Conservation (phyloP, 1,140 invertebrate species). For the Caenorhabditis remanei region DNA sequence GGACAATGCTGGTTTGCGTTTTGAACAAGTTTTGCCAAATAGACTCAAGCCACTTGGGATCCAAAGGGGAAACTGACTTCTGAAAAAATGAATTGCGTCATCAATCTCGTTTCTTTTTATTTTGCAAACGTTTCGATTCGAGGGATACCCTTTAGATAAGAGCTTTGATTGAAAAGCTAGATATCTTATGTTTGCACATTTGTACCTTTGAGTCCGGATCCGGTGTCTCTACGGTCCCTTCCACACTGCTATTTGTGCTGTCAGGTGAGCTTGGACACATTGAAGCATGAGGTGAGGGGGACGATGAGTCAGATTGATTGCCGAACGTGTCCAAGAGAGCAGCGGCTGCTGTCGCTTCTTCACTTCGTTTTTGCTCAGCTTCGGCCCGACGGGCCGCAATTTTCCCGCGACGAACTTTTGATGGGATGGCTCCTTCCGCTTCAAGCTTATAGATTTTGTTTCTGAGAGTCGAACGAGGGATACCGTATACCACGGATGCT, state of each 20-base stretch:
- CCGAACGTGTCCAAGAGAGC: conserved; percentile 44
- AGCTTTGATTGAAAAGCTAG: too few species aligned
- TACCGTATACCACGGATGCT: conserved; percentile 92
- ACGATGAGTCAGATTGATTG: conserved; percentile 47
- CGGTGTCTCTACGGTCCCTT: conserved; percentile 3
- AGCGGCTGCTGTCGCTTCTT: conserved; percentile 4
- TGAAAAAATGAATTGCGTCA: neutral
- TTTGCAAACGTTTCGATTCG: too few species aligned
- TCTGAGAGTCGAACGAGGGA: conserved; percentile 91
- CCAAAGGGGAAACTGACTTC: conserved; percentile 36
- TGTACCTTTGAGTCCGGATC: neutral
- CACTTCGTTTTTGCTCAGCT: conserved; percentile 24
- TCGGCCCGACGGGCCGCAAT: conserved; percentile 30
- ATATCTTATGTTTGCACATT: too few species aligned
- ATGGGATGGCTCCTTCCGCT: conserved; percentile 80
- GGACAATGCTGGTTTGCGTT: neutral
- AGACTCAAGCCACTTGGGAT: conserved; percentile 43
- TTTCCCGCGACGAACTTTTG: conserved; percentile 48
- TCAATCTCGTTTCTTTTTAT: neutral
- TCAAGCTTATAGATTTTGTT: conserved; percentile 92
- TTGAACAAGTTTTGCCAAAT: conserved; percentile 55
- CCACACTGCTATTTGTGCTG: conserved; percentile 51
- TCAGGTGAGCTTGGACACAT: conserved; percentile 52
- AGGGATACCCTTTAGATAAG: too few species aligned
- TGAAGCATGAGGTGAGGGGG: conserved; percentile 40